Evolutionary conservation across 2,888 invertebrate genomes (phyloP).

Genomic region (Hypena proboscidalis): DNA sequence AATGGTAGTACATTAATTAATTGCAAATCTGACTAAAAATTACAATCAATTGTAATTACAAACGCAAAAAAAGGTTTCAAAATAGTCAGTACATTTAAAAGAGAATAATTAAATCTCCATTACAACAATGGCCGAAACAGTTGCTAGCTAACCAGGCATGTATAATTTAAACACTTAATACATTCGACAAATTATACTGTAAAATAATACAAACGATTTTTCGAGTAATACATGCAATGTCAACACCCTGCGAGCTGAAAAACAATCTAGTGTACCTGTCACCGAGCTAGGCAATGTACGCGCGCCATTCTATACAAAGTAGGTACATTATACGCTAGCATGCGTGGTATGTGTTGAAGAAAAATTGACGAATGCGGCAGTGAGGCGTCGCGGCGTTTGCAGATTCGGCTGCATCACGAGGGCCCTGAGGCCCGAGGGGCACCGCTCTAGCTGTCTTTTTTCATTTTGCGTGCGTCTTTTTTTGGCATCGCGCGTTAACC

Average conservation of each 20-base stretch:
- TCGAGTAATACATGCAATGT: constrained; percentile 36
- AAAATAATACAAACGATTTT: constrained; percentile 19
- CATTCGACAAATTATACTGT: constrained; percentile 1
- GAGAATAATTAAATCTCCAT: too few relatives aligned
- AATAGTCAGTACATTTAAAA: too few relatives aligned
- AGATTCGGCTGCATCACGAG: constrained; percentile 73
- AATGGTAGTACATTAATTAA: too few relatives aligned
- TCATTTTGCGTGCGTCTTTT: constrained; percentile 84
- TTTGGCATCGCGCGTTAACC: constrained; percentile 85
- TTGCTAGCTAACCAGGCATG: too few relatives aligned
- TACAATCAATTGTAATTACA: too few relatives aligned
- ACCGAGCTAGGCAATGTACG: constrained; percentile 28
- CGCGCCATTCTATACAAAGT: constrained; percentile 21
- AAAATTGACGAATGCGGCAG: constrained; percentile 45
- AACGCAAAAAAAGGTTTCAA: too few relatives aligned
- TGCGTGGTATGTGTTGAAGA: constrained; percentile 36
- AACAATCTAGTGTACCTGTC: constrained; percentile 19
- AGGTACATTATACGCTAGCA: constrained; percentile 20
- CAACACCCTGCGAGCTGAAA: constrained; percentile 45
- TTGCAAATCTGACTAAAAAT: too few relatives aligned
- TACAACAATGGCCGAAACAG: too few relatives aligned
- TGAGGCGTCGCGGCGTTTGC: constrained; percentile 63
- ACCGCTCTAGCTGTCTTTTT: constrained; percentile 81
- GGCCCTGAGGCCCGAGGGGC: constrained; percentile 76
- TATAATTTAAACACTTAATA: background rate